Evolutionary conservation across 2,888 invertebrate genomes (phyloP).

Genomic region (Cerastis leucographa): DNA sequence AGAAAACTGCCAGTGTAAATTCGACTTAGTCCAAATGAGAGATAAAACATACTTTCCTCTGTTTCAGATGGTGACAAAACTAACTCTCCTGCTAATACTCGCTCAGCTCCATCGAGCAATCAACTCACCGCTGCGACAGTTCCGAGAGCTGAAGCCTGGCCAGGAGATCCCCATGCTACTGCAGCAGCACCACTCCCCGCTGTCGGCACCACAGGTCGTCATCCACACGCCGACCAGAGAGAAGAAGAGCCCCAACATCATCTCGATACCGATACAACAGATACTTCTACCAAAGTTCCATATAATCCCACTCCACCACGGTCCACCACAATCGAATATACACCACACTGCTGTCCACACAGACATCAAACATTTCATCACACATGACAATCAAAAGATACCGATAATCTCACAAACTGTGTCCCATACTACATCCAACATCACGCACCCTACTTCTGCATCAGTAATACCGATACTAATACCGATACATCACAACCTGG

Average conservation of each 20-base stretch:
- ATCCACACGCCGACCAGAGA: slow-evolving; percentile 62
- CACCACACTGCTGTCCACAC: slow-evolving; percentile 75
- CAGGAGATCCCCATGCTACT: slow-evolving; percentile 55
- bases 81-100: slow-evolving; percentile 68
- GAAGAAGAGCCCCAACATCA: slow-evolving; percentile 74
- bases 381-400: slow-evolving; percentile 72
- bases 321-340: slow-evolving; percentile 73
- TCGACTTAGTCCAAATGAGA: background rate
- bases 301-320: slow-evolving; percentile 72
- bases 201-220: slow-evolving; percentile 36
- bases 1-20: background rate
- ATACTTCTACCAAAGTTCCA: slow-evolving; percentile 77
- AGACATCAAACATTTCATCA: slow-evolving; percentile 69
- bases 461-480: slow-evolving; percentile 73
- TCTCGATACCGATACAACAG: slow-evolving; percentile 72
- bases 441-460: slow-evolving; percentile 73
- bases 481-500: slow-evolving; percentile 77
- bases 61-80: slow-evolving; percentile 75
- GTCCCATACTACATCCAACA: slow-evolving; percentile 72
- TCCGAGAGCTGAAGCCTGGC: slow-evolving; percentile 51
- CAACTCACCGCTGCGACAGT: slow-evolving; percentile 68
- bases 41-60: background rate
- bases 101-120: slow-evolving; percentile 66
- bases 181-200: slow-evolving; percentile 53
- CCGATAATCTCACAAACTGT: slow-evolving; percentile 75